phyloP scores from a whole-genome alignment of 2,113 vertebrate species.

The Psilopogon haemacephalus region DNA sequence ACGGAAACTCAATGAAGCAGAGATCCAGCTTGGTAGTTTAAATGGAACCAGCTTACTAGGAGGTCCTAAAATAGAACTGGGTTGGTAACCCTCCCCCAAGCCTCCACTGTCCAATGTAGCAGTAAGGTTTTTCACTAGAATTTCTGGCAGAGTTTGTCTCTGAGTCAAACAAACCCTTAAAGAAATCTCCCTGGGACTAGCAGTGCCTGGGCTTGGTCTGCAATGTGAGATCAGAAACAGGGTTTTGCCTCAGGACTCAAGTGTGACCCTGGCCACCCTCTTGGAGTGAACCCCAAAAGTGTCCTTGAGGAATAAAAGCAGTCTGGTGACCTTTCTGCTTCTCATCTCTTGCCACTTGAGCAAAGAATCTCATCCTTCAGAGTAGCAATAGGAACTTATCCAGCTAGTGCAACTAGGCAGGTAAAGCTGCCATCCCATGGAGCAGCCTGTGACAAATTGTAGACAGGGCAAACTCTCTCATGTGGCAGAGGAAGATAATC shows the following conservation, averaged over 20 bases:
- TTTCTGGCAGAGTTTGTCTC: neutral
- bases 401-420: neutral
- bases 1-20: rapidly evolving
- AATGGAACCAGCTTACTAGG: neutral
- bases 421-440: neutral
- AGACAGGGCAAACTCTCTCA: neutral
- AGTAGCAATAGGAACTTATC: neutral
- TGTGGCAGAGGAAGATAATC: rapidly evolving
- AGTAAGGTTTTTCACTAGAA: neutral
- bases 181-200: neutral
- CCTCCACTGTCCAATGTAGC: neutral
- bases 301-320: neutral
- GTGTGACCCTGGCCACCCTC: neutral
- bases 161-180: neutral
- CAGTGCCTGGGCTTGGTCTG: neutral
- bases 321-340: neutral
- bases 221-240: rapidly evolving
- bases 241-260: rapidly evolving
- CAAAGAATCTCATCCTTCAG: neutral
- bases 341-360: neutral
- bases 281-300: neutral
- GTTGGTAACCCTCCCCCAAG: neutral
- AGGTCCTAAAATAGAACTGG: neutral
- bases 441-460: neutral
- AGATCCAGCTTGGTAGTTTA: neutral